Percentiles rank a stretch among this genome's conserved stretches.
phyloP scores from a whole-genome alignment of 2,888 invertebrate species.

The Drosophila subsilvestris region DNA sequence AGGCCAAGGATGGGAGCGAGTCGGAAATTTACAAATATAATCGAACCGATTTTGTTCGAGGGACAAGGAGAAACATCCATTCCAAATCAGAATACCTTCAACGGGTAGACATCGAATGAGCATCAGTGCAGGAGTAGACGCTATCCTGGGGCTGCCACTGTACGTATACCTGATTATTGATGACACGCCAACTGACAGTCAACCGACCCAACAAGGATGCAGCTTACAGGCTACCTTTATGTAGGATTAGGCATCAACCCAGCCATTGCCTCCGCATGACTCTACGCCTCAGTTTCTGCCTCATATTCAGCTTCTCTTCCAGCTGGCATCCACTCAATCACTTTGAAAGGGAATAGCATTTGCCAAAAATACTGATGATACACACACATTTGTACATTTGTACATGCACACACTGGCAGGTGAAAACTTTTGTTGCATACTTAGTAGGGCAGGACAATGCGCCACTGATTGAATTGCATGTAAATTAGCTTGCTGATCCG shows the following conservation, averaged over 20 bases:
- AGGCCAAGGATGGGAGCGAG: conserved; percentile 28
- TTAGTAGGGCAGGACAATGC: conserved; percentile 56
- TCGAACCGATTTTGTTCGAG: conserved; percentile 22
- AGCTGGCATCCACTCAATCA: conserved; percentile 43
- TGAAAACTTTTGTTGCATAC: conserved; percentile 43
- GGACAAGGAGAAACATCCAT: no score
- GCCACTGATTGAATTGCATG: conserved; percentile 74
- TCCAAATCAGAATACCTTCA: no score
- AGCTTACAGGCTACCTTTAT: conserved; percentile 33
- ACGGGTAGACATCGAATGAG: background rate
- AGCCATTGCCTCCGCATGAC: background rate
- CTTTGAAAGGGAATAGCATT: conserved; percentile 43
- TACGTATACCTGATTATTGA: conserved; percentile 42
- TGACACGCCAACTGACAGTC: conserved; percentile 34
- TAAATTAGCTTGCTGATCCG: conserved; percentile 78
- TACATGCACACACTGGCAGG: background rate
- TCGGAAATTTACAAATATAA: conserved; percentile 30
- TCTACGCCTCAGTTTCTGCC: conserved; percentile 3
- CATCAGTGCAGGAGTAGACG: background rate
- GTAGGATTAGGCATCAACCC: conserved; percentile 33
- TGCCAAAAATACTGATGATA: conserved; percentile 47
- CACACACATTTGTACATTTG: conserved; percentile 20
- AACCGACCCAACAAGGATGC: conserved; percentile 14
- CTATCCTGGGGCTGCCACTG: conserved; percentile 4
- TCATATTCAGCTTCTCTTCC: conserved; percentile 15